Conservation (phyloP, 1,140 invertebrate genomes). For the Drosophila bifasciata region DNA sequence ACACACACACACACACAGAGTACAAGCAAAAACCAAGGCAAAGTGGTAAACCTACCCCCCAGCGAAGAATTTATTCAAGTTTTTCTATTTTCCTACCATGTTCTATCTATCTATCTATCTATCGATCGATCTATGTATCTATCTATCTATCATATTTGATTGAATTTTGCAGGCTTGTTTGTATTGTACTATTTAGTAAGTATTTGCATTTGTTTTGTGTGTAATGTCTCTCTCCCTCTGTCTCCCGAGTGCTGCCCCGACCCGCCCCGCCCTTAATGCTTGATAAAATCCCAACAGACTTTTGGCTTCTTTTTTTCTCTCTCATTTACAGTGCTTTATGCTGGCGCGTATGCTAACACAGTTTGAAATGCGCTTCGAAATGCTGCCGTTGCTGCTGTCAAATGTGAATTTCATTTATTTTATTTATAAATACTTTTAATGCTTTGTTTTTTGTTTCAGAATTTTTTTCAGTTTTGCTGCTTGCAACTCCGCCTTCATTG, state of each 20-base stretch:
- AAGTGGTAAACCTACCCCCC: constrained; percentile 25
- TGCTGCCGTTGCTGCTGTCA: constrained; percentile 52
- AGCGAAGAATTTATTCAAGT: constrained; percentile 34
- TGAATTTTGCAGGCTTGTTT: constrained; percentile 77
- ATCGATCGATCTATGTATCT: constrained; percentile 26
- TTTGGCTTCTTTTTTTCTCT: constrained; percentile 52
- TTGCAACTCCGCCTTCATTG: constrained; percentile 49
- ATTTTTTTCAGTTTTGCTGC: constrained; percentile 54
- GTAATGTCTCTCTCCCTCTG: constrained; percentile 15
- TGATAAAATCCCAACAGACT: constrained; percentile 49
- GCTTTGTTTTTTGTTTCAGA: constrained; percentile 31
- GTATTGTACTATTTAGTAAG: constrained; percentile 80
- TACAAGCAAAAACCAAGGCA: constrained; percentile 26
- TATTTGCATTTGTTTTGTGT: constrained; percentile 68
- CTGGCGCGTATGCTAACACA: constrained; percentile 67
- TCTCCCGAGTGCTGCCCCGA: constrained; percentile 9
- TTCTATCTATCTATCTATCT: constrained; percentile 5
- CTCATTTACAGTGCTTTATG: constrained; percentile 68
- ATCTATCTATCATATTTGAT: constrained; percentile 60
- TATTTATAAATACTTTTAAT: constrained; percentile 28
- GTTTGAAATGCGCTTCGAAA: constrained; percentile 65
- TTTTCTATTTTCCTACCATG: constrained; percentile 24
- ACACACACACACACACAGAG: constrained; percentile 20
- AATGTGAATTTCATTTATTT: constrained; percentile 38
- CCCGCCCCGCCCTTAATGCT: constrained; percentile 16